phyloP scores from a whole-genome alignment of 2,888 invertebrate species.

The Orgyia antiqua region DNA sequence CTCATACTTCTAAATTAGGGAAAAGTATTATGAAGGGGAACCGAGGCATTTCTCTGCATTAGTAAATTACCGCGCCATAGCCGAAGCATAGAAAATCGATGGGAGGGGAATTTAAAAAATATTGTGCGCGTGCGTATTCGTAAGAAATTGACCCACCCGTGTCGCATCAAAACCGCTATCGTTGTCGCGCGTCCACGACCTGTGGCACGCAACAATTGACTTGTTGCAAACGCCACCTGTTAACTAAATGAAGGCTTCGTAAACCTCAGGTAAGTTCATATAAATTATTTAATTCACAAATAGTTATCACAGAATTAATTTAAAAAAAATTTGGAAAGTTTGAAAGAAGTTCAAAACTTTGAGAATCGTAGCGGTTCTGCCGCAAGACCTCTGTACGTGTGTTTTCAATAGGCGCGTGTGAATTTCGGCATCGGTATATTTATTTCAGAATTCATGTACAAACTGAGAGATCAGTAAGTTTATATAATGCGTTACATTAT shows the following conservation, averaged over 20 bases:
- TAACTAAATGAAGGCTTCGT: slow-evolving; percentile 62
- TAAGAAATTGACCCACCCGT: slow-evolving; percentile 34
- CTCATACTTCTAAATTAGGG: slow-evolving; percentile 38
- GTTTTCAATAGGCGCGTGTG: slow-evolving; percentile 2
- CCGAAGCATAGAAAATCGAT: slow-evolving; percentile 67
- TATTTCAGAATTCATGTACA: neutral
- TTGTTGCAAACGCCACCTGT: slow-evolving; percentile 72
- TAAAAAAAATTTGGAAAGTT: slow-evolving; percentile 8
- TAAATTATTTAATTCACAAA: slow-evolving; percentile 7
- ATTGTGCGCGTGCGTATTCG: slow-evolving; percentile 50
- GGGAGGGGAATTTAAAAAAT: slow-evolving; percentile 37
- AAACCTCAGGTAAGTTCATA: slow-evolving; percentile 54
- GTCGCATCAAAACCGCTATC: slow-evolving; percentile 50
- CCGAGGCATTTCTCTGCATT: slow-evolving; percentile 57
- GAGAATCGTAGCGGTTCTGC: slow-evolving; percentile 5
- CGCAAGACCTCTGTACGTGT: slow-evolving; percentile 4
- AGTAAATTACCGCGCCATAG: slow-evolving; percentile 63
- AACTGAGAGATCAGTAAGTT: too few species aligned
- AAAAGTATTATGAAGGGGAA: slow-evolving; percentile 56
- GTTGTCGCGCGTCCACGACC: slow-evolving; percentile 55
- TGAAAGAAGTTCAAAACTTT: slow-evolving; percentile 10
- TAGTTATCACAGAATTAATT: slow-evolving; percentile 9
- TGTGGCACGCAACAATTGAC: slow-evolving; percentile 47
- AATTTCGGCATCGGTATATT: neutral
- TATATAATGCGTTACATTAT: too few species aligned